phyloP scores from a whole-genome alignment of 2,113 vertebrate species.

The Cromileptes altivelis region DNA sequence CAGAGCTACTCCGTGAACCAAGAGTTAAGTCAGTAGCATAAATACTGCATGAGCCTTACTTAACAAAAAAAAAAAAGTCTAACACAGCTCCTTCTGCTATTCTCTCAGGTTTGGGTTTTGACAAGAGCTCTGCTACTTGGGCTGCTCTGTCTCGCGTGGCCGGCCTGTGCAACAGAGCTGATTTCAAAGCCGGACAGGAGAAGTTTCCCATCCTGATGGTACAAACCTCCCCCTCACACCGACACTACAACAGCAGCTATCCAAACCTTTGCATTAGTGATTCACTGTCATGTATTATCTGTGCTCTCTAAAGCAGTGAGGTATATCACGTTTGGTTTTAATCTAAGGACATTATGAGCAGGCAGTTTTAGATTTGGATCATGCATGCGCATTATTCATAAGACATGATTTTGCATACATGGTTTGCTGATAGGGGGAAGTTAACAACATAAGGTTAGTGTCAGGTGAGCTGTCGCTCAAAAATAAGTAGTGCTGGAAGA shows the following conservation, averaged over 20 bases:
- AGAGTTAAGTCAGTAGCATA: conserved; percentile 47
- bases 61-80: conserved; percentile 33
- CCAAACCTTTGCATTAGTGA: not conserved
- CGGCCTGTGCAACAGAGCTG: conserved; percentile 92
- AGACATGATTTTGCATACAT: conserved; percentile 46
- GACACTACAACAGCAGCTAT: conserved; percentile 1
- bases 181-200: conserved; percentile 91
- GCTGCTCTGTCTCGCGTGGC: conserved; percentile 88
- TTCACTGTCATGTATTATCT: conserved; percentile 40
- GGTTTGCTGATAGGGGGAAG: conserved; percentile 31
- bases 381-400: conserved; percentile 66
- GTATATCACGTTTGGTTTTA: conserved; percentile 21
- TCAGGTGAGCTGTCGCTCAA: conserved; percentile 28
- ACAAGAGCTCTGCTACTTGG: conserved; percentile 92
- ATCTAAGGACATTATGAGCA: conserved; percentile 36
- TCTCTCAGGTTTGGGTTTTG: conserved; percentile 88
- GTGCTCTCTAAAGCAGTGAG: conserved; percentile 6
- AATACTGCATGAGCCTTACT: conserved; percentile 67
- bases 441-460: conserved; percentile 25
- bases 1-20: conserved; percentile 33
- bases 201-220: conserved; percentile 89
- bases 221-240: conserved; percentile 27
- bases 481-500: not conserved
- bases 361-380: conserved; percentile 19
- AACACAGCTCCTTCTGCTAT: conserved; percentile 40